Base-by-base conservation (phyloP, 2,797 vertebrate genomes). In the Sternarchorhynchus goeldii region DNA sequence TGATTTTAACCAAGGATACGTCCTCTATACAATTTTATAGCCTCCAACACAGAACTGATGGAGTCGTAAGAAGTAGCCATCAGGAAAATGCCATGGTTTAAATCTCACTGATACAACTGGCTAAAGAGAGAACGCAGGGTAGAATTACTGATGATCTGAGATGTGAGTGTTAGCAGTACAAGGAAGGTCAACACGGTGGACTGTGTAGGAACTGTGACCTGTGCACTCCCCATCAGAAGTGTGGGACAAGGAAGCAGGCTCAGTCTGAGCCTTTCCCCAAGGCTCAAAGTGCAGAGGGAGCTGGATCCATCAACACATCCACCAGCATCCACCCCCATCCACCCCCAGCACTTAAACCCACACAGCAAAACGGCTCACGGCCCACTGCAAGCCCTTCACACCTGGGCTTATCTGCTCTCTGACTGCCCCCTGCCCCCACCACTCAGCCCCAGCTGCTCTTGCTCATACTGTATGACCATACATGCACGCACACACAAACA, bases 241-340 rank as follows among this genome's bases (percentile, higher is more conserved):
- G 79, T 59, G 55, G 74, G 76, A 76, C 80, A 67, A 86, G 82
- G 84, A 80, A 85, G 74, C 73, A 80, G 77, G 74, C 70, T 81
- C 81, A 80, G 70, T 82, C 69, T 67, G 64, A 76, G 65, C 21
- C 74, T 81, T 82, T 89, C 79, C 89, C 87, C 6, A 45, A 86
- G 84, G 89, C 85, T 79, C 25, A 64, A 45, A 41, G 77, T 81
- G 73, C 84, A 82, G 71, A 85, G 32, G 81, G 78, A 84, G 45
- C 45, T 79, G 86, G 81, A 89, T 92, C 90, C 86, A 91, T 93
- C 92, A 92, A 91, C 91, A 92, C 45, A 50, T 50, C 90, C 84
- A 90, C 87, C 75, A 86, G 55, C 74, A 82, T 82, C 71, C 71
- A 81, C 73, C 81, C 70, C 45, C 45, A 50, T 50, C 45, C 45